A percentile compares a stretch with the other conserved stretches of the same genome.
Conservation (phyloP, 2,797 vertebrate species). For the Galaxias olidus region DNA sequence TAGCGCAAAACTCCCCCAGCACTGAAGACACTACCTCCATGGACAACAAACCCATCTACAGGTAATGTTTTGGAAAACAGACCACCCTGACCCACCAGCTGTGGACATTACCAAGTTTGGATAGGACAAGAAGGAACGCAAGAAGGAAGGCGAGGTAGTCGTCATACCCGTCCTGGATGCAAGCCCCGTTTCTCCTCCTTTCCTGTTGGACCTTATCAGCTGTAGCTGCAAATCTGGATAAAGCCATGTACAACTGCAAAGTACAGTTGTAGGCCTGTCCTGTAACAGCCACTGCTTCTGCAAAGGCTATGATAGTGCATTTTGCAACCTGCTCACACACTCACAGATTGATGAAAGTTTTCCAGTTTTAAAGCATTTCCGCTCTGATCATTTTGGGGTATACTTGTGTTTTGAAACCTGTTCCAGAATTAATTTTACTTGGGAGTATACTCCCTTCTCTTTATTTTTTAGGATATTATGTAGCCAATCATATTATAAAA, state of each 20-base stretch:
- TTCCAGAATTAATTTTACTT: no score
- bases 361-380: no score
- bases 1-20: constrained; percentile 5
- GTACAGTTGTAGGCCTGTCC: constrained; percentile 7
- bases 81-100: constrained; percentile 17
- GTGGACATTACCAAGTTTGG: constrained; percentile 15
- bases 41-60: not conserved
- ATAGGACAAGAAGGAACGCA: constrained; percentile 15
- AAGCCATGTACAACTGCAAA: constrained; percentile 11
- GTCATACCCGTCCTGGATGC: constrained; percentile 12
- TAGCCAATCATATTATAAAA: no score
- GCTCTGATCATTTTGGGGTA: no score
- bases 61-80: constrained; percentile 18
- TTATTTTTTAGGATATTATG: no score
- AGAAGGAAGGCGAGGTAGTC: constrained; percentile 7
- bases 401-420: no score
- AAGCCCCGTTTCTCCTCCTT: constrained; percentile 18
- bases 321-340: constrained; percentile 7
- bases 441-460: no score
- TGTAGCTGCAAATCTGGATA: constrained; percentile 14
- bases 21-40: constrained; percentile 19
- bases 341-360: no score
- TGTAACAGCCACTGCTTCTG: constrained; percentile 2
- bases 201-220: constrained; percentile 16
- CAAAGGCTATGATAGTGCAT: constrained; percentile 8